Percentiles rank a stretch among this genome's conserved stretches.
Conservation (phyloP, 2,797 vertebrate species). For the Neopelma chrysocephalum region DNA sequence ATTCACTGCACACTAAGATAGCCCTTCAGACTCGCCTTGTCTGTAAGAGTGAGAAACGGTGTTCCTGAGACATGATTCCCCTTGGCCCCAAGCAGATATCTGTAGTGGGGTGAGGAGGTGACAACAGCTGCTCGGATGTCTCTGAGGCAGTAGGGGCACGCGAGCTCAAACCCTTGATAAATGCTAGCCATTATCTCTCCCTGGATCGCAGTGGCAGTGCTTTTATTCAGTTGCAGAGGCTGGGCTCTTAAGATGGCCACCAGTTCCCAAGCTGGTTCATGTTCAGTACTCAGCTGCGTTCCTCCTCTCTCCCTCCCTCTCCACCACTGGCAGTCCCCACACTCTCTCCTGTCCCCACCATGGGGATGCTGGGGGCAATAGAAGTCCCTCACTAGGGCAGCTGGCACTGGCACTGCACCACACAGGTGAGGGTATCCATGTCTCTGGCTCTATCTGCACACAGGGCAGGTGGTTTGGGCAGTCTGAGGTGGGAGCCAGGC, state of each 20-base stretch:
- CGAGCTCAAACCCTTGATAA: rapidly evolving
- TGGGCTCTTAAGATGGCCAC: not conserved
- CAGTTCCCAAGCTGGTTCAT: not conserved
- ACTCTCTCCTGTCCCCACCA: not conserved
- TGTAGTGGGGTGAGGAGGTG: not conserved
- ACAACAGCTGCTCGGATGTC: not conserved
- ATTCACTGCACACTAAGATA: not conserved
- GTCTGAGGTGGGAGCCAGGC: rapidly evolving
- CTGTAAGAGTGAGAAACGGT: not conserved
- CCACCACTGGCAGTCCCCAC: not conserved
- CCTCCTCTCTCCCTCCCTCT: not conserved
- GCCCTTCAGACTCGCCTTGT: not conserved
- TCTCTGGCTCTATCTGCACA: rapidly evolving
- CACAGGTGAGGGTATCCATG: not conserved
- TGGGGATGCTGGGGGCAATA: not conserved
- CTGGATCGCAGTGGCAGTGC: rapidly evolving
- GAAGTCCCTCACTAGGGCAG: not conserved
- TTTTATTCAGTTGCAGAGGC: not conserved
- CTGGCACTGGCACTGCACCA: rapidly evolving
- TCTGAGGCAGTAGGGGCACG: rapidly evolving
- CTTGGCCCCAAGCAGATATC: not conserved
- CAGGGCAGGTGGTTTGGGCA: not conserved
- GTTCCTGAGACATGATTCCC: rapidly evolving
- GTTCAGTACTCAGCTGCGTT: rapidly evolving
- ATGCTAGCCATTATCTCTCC: rapidly evolving